Evolutionary conservation across 2,113 vertebrate species (phyloP).

Genomic region (Nerophis lumbriciformis): DNA sequence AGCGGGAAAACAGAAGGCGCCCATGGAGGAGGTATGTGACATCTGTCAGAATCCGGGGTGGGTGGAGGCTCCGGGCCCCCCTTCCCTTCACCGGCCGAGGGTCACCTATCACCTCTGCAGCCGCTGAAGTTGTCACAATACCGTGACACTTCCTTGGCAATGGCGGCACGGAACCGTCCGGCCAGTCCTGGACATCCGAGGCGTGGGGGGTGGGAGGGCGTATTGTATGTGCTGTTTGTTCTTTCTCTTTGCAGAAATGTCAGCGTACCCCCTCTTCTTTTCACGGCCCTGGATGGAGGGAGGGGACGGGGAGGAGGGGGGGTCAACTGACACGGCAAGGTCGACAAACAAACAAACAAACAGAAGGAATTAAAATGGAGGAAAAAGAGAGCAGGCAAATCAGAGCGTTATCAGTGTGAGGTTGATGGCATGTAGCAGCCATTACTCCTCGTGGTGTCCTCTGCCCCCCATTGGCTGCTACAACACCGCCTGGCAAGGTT

Average conservation of each 20-base stretch:
- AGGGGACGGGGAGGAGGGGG: conserved; percentile 57
- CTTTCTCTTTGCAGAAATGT: conserved; percentile 59
- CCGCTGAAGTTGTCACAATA: conserved; percentile 68
- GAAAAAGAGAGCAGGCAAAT: conserved; percentile 62
- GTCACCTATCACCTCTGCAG: conserved; percentile 62
- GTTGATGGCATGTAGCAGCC: conserved; percentile 57
- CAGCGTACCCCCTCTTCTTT: conserved; percentile 35
- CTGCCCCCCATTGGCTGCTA: conserved; percentile 68
- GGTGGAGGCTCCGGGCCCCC: conserved; percentile 51
- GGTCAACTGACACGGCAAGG: conserved; percentile 73
- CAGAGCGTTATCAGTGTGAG: conserved; percentile 38
- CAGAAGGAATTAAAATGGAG: conserved; percentile 64
- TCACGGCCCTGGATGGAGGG: conserved; percentile 58
- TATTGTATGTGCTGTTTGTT: conserved; percentile 58
- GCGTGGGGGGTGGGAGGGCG: conserved; percentile 31
- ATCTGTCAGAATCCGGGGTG: conserved; percentile 70
- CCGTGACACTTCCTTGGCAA: conserved; percentile 73
- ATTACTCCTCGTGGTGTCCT: conserved; percentile 65
- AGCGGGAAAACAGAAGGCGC: conserved; percentile 71
- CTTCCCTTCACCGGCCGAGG: conserved; percentile 51
- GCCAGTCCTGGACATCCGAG: conserved; percentile 57
- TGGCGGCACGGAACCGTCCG: conserved; percentile 36
- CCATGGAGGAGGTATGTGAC: conserved; percentile 74
- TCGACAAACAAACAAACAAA: conserved; percentile 72
- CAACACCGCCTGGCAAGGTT: conserved; percentile 62